Percentiles rank a stretch among this genome's conserved stretches.
phyloP scores from a whole-genome alignment of 2,797 vertebrate genomes.

The Phoeniculus purpureus region DNA sequence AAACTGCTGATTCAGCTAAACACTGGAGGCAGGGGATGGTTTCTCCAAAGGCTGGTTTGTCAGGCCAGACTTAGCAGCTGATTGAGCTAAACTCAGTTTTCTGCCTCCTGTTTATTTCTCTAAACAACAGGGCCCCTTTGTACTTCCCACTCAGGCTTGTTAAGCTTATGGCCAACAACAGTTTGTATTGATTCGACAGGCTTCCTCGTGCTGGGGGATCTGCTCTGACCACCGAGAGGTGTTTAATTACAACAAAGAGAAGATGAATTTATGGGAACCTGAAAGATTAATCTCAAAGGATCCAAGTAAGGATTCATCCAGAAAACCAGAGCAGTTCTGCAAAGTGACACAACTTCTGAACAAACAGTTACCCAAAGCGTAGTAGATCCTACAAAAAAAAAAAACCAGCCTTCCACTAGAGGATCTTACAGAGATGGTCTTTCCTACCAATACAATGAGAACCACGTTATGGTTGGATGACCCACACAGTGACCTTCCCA shows the following conservation, averaged over 20 bases:
- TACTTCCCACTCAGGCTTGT: slow-evolving; percentile 29
- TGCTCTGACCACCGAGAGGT: neutral
- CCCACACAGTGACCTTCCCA: neutral
- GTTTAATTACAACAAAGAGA: slow-evolving; percentile 17
- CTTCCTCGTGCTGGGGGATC: neutral
- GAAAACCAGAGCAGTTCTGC: neutral
- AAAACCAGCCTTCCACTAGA: neutral
- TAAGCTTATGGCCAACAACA: slow-evolving; percentile 16
- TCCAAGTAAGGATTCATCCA: neutral
- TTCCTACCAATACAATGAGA: neutral
- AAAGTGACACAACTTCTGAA: neutral
- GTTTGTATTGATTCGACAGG: slow-evolving; percentile 24
- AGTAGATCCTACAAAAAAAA: neutral
- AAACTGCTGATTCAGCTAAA: neutral
- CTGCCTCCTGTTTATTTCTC: slow-evolving; percentile 37
- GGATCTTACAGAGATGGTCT: neutral
- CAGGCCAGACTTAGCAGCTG: slow-evolving; percentile 31
- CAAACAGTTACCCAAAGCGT: neutral
- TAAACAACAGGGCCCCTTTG: neutral
- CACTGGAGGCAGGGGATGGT: neutral
- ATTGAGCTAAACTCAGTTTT: slow-evolving; percentile 25
- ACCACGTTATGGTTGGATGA: neutral
- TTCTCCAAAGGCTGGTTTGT: neutral
- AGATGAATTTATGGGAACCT: neutral
- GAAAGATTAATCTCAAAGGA: neutral